phyloP scores from a whole-genome alignment of 2,797 vertebrate genomes.

The Anguilla anguilla region DNA sequence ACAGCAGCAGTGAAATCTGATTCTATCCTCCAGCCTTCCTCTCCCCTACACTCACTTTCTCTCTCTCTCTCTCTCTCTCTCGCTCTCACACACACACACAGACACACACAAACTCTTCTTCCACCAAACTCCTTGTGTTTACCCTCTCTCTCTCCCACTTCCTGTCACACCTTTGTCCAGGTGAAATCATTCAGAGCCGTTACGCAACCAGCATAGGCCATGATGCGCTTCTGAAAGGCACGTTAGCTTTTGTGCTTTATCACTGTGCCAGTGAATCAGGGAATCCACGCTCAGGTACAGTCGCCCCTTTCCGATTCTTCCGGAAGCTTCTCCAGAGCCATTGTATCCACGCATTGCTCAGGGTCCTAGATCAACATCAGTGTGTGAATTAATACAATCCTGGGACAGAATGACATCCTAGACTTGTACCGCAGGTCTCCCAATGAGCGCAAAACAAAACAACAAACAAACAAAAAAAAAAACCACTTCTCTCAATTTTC shows the following conservation, averaged over 20 bases:
- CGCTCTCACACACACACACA: background rate
- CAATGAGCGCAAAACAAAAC: background rate
- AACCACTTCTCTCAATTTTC: background rate
- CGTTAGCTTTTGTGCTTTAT: background rate
- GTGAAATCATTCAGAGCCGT: background rate
- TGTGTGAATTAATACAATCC: too few species aligned
- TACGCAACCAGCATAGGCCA: background rate
- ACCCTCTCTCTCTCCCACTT: background rate
- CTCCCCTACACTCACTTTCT: background rate
- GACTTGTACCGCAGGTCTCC: background rate
- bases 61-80: background rate
- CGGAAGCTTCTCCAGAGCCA: background rate
- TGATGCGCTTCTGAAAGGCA: background rate
- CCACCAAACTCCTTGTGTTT: background rate
- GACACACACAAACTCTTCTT: background rate
- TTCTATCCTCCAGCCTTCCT: background rate
- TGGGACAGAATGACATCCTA: background rate
- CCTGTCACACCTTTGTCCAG: background rate
- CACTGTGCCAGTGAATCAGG: background rate
- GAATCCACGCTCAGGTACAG: background rate
- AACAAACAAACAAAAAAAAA: too few species aligned
- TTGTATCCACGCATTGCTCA: background rate
- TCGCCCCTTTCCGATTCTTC: background rate
- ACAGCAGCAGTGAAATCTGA: conserved; percentile 14
- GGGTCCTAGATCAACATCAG: background rate